Percentiles rank a stretch among this genome's conserved stretches.
These are phyloP conservation scores for Garrulus glandarius DNA, from an alignment of 2,797 vertebrate genomes.

Conservation along the genomic window DNA sequence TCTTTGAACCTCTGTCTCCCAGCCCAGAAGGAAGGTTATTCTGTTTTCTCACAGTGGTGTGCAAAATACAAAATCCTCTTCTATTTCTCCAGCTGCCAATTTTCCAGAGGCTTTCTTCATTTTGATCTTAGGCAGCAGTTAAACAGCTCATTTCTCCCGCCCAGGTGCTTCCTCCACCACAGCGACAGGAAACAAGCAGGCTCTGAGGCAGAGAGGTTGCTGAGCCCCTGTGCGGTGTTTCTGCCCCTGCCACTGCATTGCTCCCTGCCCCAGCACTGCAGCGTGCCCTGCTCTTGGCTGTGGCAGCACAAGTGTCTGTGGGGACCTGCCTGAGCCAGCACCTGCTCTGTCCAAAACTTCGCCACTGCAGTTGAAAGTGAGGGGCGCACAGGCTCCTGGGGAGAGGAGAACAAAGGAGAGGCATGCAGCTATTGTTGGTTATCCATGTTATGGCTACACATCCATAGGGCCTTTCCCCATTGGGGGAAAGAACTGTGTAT, in stretches of 20 bases:
- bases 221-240: rapidly evolving
- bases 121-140: background rate
- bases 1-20: conserved; percentile 11
- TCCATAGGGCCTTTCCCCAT: background rate
- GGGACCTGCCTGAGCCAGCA: background rate
- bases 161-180: background rate
- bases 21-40: background rate
- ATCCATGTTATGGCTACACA: background rate
- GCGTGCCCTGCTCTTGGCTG: rapidly evolving
- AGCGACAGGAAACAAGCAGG: background rate
- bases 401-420: background rate
- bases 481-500: background rate
- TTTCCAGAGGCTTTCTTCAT: background rate
- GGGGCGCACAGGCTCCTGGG: background rate
- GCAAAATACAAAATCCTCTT: background rate
- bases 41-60: conserved; percentile 2
- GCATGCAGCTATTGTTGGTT: background rate
- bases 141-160: background rate
- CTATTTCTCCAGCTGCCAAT: background rate
- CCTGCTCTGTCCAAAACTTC: background rate
- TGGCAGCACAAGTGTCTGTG: background rate
- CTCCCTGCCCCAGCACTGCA: background rate
- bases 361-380: background rate
- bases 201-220: background rate
- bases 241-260: background rate